These are phyloP conservation scores for Caenorhabditis imperialis DNA, from an alignment of 2,888 invertebrate genomes.

Conservation along the genomic window DNA sequence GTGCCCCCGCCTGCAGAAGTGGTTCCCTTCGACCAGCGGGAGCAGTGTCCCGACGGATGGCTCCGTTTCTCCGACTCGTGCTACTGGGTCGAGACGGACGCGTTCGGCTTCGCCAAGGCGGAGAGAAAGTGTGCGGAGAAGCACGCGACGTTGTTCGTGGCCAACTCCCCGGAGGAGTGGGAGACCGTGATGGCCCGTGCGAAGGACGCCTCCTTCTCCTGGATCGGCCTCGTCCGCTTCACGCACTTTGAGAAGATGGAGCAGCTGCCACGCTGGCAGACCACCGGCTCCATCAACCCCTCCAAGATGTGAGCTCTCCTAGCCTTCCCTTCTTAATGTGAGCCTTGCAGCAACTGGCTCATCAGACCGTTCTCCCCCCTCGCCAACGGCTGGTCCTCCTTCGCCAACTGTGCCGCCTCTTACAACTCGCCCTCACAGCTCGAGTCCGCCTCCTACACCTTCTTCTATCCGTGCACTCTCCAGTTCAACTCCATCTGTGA, in stretches of 20 bases:
- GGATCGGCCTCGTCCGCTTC: slow-evolving; percentile 49
- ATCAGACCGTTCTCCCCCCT: slow-evolving; percentile 33
- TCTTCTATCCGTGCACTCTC: slow-evolving; percentile 52
- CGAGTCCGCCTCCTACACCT: slow-evolving; percentile 36
- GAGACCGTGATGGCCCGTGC: slow-evolving; percentile 6
- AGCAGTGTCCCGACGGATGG: slow-evolving; percentile 53
- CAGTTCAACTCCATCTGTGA: slow-evolving; percentile 50
- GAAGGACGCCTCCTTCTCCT: slow-evolving; percentile 23
- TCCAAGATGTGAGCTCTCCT: slow-evolving; percentile 14
- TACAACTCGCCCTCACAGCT: slow-evolving; percentile 15
- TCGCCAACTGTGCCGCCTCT: slow-evolving; percentile 52
- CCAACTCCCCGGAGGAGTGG: slow-evolving; percentile 49
- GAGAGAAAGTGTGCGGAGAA: slow-evolving; percentile 39
- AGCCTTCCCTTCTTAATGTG: slow-evolving; percentile 6
- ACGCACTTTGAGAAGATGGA: slow-evolving; percentile 18
- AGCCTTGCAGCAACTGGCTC: slow-evolving; percentile 54
- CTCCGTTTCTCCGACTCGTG: slow-evolving; percentile 43
- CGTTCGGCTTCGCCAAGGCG: slow-evolving; percentile 42
- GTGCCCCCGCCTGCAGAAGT: not conserved
- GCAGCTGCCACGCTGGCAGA: slow-evolving; percentile 31
- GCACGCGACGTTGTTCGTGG: slow-evolving; percentile 49
- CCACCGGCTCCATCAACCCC: slow-evolving; percentile 29
- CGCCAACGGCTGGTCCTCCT: slow-evolving; percentile 48
- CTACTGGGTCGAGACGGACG: slow-evolving; percentile 46
- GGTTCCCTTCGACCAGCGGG: slow-evolving; percentile 20